These are phyloP conservation scores for Tragelaphus imberbis DNA, from an alignment of 2,113 vertebrate genomes.

Conservation along the genomic window DNA sequence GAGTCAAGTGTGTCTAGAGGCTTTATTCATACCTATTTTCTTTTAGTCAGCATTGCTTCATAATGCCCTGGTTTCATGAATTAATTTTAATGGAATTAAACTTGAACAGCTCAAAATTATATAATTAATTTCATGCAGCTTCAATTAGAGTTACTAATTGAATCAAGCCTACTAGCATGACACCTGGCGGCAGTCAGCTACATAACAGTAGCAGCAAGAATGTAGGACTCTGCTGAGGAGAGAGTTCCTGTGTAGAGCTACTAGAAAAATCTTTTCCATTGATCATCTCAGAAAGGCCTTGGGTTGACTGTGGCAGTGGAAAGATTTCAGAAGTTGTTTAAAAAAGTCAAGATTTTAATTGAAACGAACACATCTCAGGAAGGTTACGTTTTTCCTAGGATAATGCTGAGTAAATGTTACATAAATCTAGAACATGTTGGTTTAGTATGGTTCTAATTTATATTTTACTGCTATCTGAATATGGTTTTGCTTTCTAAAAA, in stretches of 20 bases:
- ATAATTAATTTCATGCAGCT: constrained; percentile 74
- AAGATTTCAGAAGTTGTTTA: constrained; percentile 39
- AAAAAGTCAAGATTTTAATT: constrained; percentile 49
- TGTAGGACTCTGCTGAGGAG: not conserved
- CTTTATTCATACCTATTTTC: constrained; percentile 70
- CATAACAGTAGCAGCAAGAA: constrained; percentile 17
- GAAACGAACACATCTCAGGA: constrained; percentile 38
- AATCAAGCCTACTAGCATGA: constrained; percentile 70
- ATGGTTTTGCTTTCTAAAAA: constrained; percentile 29
- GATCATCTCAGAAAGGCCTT: constrained; percentile 19
- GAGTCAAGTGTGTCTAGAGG: constrained; percentile 73
- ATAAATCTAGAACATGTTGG: constrained; percentile 39
- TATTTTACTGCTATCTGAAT: constrained; percentile 44
- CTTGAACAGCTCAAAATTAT: constrained; percentile 74
- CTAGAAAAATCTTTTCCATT: not conserved
- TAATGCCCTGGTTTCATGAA: constrained; percentile 69
- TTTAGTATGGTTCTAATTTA: constrained; percentile 45
- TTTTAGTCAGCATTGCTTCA: constrained; percentile 68
- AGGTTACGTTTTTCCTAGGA: constrained; percentile 36
- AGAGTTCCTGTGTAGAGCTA: not conserved
- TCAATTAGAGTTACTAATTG: constrained; percentile 73
- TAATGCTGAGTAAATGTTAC: constrained; percentile 53
- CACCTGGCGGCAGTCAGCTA: constrained; percentile 64
- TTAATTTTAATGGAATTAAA: constrained; percentile 75
- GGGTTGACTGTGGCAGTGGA: not conserved